Evolutionary conservation across 2,888 invertebrate genomes (phyloP).

Genomic region (Nomada fucata): DNA sequence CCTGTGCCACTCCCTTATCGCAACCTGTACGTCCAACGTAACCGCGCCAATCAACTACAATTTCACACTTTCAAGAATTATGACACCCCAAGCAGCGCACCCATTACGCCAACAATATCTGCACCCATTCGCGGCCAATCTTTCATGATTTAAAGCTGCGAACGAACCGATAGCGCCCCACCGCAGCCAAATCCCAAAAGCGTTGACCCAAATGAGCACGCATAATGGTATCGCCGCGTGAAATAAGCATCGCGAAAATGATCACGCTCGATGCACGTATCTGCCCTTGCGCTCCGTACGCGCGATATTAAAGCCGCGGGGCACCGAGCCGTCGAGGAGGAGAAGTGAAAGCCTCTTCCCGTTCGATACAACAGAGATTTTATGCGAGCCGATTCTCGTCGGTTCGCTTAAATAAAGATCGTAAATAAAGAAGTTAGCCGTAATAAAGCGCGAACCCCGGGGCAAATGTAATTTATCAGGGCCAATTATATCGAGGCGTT

Average conservation of each 20-base stretch:
- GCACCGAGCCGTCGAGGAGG: not conserved
- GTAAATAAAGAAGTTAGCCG: constrained; percentile 60
- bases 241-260: not conserved
- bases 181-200: not conserved
- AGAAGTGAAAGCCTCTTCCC: not conserved
- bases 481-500: constrained; percentile 57
- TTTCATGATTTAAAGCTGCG: not conserved
- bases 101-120: not conserved
- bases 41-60: not conserved
- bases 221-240: not conserved
- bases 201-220: not conserved
- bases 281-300: not conserved
- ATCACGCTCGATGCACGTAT: not conserved
- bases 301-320: not conserved
- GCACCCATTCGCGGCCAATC: not conserved
- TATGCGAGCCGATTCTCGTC: not conserved
- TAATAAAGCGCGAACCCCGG: constrained; percentile 48
- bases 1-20: not conserved
- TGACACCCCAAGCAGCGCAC: not conserved
- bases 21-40: not conserved
- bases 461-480: constrained; percentile 57
- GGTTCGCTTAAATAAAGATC: constrained; percentile 34
- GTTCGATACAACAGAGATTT: not conserved
- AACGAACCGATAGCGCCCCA: not conserved
- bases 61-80: constrained; percentile 16